Evolutionary conservation across 2,888 invertebrate genomes (phyloP).

Genomic region (Boloria euphrosyne): DNA sequence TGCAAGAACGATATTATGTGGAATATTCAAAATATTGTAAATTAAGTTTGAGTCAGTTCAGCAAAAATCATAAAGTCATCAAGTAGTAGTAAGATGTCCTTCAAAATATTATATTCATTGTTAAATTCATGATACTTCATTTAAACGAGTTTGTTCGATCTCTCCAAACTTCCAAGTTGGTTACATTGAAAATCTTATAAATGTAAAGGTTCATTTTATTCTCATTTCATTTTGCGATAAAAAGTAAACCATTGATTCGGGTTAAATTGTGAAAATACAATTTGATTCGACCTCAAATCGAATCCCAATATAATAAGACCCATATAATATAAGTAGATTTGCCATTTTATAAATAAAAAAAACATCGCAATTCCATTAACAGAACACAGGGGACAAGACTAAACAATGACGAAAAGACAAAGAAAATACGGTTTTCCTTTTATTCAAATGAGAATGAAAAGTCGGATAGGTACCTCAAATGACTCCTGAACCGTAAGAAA

Average conservation of each 20-base stretch:
- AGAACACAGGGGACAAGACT: constrained; percentile 33
- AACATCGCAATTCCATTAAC: constrained; percentile 39
- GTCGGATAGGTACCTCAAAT: constrained; percentile 45
- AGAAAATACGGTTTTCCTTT: constrained; percentile 71
- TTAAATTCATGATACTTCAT: too few species aligned
- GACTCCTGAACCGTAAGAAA: constrained; percentile 50
- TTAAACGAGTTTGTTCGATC: too few species aligned
- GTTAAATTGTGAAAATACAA: constrained; percentile 15
- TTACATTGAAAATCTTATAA: too few species aligned
- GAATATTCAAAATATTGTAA: too few species aligned
- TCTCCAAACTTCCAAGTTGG: too few species aligned
- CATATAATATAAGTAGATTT: constrained; percentile 29
- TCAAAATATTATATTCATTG: too few species aligned
- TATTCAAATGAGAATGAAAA: constrained; percentile 74
- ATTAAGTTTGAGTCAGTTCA: too few species aligned
- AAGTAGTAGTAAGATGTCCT: too few species aligned
- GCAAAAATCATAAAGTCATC: too few species aligned
- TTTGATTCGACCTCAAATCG: constrained; percentile 7
- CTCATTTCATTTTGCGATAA: too few species aligned
- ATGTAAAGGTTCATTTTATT: too few species aligned
- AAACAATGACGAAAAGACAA: constrained; percentile 36
- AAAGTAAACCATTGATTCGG: constrained; percentile 6
- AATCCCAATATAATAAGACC: constrained; percentile 30
- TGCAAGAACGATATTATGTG: too few species aligned
- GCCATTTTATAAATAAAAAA: constrained; percentile 34